Conservation (phyloP, 2,888 invertebrate species). For the Amblyjoppa proteus region DNA sequence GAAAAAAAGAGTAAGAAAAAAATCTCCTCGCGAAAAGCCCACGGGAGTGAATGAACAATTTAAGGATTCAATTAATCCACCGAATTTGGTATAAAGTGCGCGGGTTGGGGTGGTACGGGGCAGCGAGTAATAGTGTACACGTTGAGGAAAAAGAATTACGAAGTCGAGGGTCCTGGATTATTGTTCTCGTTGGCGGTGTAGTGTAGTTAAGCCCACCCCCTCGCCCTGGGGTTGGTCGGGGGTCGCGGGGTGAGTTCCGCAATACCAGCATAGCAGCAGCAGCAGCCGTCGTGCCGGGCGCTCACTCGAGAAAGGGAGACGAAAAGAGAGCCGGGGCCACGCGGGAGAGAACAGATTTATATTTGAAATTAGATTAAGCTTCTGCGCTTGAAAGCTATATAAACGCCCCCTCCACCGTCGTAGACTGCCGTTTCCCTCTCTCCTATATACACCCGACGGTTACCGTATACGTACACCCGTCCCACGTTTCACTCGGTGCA, state of each 20-base stretch:
- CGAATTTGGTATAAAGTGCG: conserved; percentile 62
- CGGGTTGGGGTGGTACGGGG: conserved; percentile 51
- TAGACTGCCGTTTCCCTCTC: conserved; percentile 68
- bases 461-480: conserved; percentile 42
- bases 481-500: conserved; percentile 74
- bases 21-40: conserved; percentile 35
- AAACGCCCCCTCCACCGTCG: conserved; percentile 79
- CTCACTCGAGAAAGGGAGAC: conserved; percentile 68
- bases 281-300: conserved; percentile 33
- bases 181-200: conserved; percentile 68
- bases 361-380: conserved; percentile 85
- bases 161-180: conserved; percentile 64
- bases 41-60: conserved; percentile 50
- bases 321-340: conserved; percentile 69
- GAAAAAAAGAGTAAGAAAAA: conserved; percentile 5
- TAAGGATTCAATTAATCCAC: conserved; percentile 66
- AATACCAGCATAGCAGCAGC: conserved; percentile 38
- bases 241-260: conserved; percentile 38
- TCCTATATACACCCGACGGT: conserved; percentile 15
- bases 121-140: conserved; percentile 66
- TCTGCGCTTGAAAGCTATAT: conserved; percentile 85
- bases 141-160: conserved; percentile 65
- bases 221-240: no score
- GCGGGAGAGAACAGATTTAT: conserved; percentile 83
- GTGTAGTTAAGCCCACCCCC: conserved; percentile 59